These are phyloP conservation scores for Anoplius nigerrimus DNA, from an alignment of 2,888 invertebrate species.

Conservation along the genomic window DNA sequence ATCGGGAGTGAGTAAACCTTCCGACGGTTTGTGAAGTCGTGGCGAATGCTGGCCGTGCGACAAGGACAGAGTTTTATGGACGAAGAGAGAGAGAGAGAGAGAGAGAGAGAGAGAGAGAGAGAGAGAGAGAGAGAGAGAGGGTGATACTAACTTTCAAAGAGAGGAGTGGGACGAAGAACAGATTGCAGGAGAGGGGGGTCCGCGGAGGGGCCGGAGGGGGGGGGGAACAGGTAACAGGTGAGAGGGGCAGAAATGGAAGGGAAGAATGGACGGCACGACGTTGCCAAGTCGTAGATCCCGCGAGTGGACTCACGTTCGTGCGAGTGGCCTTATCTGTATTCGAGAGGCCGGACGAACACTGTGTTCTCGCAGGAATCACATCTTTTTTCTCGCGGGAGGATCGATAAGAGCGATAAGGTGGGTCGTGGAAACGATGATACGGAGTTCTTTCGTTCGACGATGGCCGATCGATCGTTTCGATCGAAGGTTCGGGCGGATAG, in stretches of 20 bases:
- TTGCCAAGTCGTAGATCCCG: slow-evolving; percentile 59
- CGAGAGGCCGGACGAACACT: too few species aligned
- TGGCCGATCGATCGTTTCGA: too few species aligned
- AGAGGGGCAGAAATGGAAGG: slow-evolving; percentile 21
- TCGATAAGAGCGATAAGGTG: too few species aligned
- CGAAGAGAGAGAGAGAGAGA: slow-evolving; percentile 12
- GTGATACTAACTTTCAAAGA: too few species aligned
- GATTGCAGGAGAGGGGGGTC: slow-evolving; percentile 22
- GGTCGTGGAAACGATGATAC: too few species aligned
- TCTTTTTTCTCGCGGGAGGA: too few species aligned
- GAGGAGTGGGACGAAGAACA: slow-evolving; percentile 9
- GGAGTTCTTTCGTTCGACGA: too few species aligned
- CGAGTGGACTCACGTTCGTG: too few species aligned
- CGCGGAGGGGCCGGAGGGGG: slow-evolving; percentile 3
- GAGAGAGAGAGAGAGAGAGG: slow-evolving; percentile 23
- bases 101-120: slow-evolving; percentile 11
- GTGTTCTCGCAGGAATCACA: too few species aligned
- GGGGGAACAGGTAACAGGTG: slow-evolving; percentile 19
- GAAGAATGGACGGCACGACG: slow-evolving; percentile 45
- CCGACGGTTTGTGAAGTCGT: slow-evolving; percentile 18
- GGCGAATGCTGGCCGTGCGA: slow-evolving; percentile 23
- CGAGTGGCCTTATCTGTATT: too few species aligned
- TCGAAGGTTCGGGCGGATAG: too few species aligned
- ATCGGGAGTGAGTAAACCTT: slow-evolving; percentile 49
- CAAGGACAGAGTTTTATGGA: slow-evolving; percentile 21